A percentile compares a stretch with the other conserved stretches of the same genome.
These are phyloP conservation scores for Gallinago paraguaiae DNA, from an alignment of 2,113 vertebrate species.

Conservation along the genomic window DNA sequence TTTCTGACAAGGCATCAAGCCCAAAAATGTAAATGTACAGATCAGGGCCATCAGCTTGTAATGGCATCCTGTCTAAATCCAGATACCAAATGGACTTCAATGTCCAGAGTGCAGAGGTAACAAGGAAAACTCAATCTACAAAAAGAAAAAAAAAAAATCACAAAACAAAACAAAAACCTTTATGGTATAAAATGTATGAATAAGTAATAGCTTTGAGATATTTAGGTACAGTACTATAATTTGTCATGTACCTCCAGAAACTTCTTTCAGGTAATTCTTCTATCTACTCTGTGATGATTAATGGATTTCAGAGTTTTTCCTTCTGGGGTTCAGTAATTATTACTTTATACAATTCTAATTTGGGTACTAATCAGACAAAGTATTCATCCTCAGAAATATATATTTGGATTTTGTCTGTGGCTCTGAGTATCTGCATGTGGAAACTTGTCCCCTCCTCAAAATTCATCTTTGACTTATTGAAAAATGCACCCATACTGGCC, in stretches of 20 bases:
- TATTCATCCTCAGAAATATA: neutral
- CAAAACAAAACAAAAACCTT: neutral
- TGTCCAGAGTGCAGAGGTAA: neutral
- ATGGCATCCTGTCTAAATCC: neutral
- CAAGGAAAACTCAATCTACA: neutral
- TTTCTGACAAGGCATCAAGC: neutral
- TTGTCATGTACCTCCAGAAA: neutral
- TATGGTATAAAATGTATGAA: neutral
- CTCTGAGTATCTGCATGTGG: neutral
- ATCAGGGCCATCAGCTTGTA: neutral
- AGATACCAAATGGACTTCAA: neutral
- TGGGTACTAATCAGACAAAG: neutral
- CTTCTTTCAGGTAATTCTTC: neutral
- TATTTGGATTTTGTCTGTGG: neutral
- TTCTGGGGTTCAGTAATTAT: neutral
- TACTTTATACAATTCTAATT: neutral
- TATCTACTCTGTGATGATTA: neutral
- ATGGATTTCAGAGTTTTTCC: neutral
- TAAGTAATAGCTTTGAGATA: neutral
- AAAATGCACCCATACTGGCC: neutral
- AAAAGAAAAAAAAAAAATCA: neutral
- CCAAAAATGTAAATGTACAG: neutral
- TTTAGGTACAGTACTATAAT: neutral
- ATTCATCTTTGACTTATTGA: neutral
- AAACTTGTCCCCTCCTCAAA: neutral